Conservation (phyloP, 2,888 invertebrate genomes). For the Copidosoma aretas region DNA sequence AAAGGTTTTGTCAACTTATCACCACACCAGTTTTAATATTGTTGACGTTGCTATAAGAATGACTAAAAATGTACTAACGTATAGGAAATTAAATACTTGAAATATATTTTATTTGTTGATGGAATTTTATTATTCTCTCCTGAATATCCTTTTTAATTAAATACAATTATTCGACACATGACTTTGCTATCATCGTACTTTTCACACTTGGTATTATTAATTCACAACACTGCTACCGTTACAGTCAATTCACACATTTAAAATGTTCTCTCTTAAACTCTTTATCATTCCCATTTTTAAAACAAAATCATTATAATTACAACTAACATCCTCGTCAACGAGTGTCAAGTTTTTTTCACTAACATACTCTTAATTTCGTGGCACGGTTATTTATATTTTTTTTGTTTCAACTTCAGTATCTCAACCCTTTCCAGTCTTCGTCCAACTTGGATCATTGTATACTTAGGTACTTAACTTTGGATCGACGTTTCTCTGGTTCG, state of each 20-base stretch:
- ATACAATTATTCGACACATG: conserved; percentile 37
- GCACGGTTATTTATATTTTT: conserved; percentile 31
- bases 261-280: conserved; percentile 5
- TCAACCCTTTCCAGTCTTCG: conserved; percentile 23
- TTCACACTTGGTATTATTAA: not conserved
- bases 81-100: too few species aligned
- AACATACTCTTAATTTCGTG: conserved; percentile 25
- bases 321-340: conserved; percentile 29
- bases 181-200: conserved; percentile 16
- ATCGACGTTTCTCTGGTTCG: conserved; percentile 21
- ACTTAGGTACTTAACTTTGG: conserved; percentile 5
- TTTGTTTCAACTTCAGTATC: conserved; percentile 21
- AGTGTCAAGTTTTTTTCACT: conserved; percentile 27
- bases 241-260: conserved; percentile 22
- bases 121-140: conserved; percentile 55
- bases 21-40: too few species aligned
- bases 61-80: too few species aligned
- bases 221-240: conserved; percentile 15
- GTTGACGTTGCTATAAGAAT: too few species aligned
- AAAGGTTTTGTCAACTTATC: too few species aligned
- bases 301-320: conserved; percentile 34
- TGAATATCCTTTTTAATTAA: conserved; percentile 43
- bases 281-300: conserved; percentile 25
- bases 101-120: conserved; percentile 42
- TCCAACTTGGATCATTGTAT: conserved; percentile 17